These are phyloP conservation scores for Antheraea pernyi DNA, from an alignment of 1,140 invertebrate species.

Conservation along the genomic window DNA sequence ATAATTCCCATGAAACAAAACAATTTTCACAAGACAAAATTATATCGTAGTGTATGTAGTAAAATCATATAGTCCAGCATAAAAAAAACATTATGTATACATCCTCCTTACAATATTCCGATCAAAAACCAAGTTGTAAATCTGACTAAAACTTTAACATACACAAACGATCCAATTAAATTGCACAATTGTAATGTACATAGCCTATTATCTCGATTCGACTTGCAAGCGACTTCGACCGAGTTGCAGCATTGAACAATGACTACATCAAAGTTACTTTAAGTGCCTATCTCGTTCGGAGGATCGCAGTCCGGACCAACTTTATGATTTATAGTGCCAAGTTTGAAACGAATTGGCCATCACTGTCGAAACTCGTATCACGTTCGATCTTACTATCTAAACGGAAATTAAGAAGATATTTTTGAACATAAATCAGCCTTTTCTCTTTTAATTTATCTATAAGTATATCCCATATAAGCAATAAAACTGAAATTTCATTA, in stretches of 20 bases:
- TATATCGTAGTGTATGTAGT: too few species aligned
- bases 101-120: too few species aligned
- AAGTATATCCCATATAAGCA: too few species aligned
- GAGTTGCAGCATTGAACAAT: slow-evolving; percentile 27
- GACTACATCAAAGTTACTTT: slow-evolving; percentile 34
- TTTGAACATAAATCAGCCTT: neutral
- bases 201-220: slow-evolving; percentile 17
- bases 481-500: too few species aligned
- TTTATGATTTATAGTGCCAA: slow-evolving; percentile 37
- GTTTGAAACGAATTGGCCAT: slow-evolving; percentile 18
- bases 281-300: slow-evolving; percentile 33
- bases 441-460: neutral
- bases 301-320: slow-evolving; percentile 22
- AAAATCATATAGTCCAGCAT: too few species aligned
- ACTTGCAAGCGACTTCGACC: slow-evolving; percentile 29
- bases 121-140: neutral
- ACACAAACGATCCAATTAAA: neutral
- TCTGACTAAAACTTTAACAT: neutral
- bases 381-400: neutral
- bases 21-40: too few species aligned
- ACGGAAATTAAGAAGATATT: slow-evolving; percentile 9
- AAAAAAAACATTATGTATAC: too few species aligned
- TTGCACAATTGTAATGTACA: neutral
- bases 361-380: neutral
- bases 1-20: too few species aligned